Conservation (phyloP, 1,140 invertebrate genomes). For the Brachionus koreanus region DNA sequence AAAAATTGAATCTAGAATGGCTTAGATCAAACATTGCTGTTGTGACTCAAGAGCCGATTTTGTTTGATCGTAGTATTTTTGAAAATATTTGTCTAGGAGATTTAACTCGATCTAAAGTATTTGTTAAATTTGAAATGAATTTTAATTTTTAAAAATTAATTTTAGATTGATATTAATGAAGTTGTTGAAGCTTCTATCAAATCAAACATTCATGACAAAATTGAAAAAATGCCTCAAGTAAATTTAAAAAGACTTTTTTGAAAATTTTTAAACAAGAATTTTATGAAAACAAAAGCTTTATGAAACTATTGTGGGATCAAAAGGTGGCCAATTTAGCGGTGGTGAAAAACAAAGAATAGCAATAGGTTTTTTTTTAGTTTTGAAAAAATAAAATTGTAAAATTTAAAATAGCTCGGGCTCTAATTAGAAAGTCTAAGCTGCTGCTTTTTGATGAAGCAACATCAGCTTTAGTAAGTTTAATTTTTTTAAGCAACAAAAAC, state of each 20-base stretch:
- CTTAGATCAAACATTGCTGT: conserved; percentile 67
- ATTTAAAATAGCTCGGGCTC: conserved; percentile 7
- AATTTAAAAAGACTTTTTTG: background rate
- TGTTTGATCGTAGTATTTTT: conserved; percentile 77
- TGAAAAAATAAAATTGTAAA: background rate
- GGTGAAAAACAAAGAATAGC: conserved; percentile 57
- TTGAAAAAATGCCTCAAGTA: too few relatives aligned
- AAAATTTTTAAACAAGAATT: background rate
- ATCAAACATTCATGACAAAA: conserved; percentile 81
- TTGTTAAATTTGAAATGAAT: background rate
- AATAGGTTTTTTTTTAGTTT: background rate
- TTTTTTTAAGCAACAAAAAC: background rate
- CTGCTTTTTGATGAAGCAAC: conserved; percentile 81
- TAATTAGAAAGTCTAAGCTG: conserved; percentile 70
- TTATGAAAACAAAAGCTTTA: conserved; percentile 47
- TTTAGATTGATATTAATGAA: conserved; percentile 64
- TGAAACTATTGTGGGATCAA: conserved; percentile 53
- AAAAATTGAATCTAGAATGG: conserved; percentile 56
- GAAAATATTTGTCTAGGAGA: conserved; percentile 67
- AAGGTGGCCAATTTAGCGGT: too few relatives aligned
- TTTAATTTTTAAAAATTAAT: background rate
- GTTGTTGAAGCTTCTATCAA: conserved; percentile 75
- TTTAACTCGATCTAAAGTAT: conserved; percentile 59
- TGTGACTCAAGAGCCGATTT: conserved; percentile 76
- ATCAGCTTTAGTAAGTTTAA: conserved; percentile 69